Evolutionary conservation across 2,888 invertebrate genomes (phyloP).

Genomic region (Orchesellides sinensis): DNA sequence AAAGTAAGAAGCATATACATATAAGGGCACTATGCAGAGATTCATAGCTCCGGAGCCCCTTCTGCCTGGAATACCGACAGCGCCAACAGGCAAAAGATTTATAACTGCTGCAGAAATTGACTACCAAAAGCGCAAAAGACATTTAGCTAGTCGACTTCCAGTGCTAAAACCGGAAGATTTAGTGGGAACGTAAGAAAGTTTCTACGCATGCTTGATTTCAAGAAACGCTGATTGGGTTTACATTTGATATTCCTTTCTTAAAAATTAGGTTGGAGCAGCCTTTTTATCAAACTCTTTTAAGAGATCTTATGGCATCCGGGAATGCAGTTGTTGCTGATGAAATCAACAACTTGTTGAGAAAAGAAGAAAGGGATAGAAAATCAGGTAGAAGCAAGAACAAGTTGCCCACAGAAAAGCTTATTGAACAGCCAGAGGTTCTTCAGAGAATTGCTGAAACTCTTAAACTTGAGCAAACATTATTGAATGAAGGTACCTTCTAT

Average conservation of each 20-base stretch:
- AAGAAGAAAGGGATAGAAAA: conserved; percentile 67
- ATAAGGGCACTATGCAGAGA: not conserved
- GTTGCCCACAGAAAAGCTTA: conserved; percentile 24
- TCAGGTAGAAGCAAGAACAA: conserved; percentile 27
- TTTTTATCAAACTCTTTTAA: conserved; percentile 50
- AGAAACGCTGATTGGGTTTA: not conserved
- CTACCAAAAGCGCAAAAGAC: conserved; percentile 36
- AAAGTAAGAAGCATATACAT: not conserved
- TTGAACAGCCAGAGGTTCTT: conserved; percentile 46
- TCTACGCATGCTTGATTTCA: not conserved
- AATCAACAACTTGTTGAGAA: conserved; percentile 63
- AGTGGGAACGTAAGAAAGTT: conserved; percentile 2
- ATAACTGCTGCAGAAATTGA: conserved; percentile 60
- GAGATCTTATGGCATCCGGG: conserved; percentile 58
- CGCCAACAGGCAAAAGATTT: conserved; percentile 50
- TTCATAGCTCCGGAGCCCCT: conserved; percentile 24
- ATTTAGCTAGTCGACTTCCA: conserved; percentile 40
- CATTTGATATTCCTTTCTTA: not conserved
- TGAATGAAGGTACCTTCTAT: conserved; percentile 38
- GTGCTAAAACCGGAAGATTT: conserved; percentile 47
- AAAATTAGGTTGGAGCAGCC: conserved; percentile 50
- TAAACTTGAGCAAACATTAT: conserved; percentile 50
- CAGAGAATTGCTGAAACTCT: conserved; percentile 44
- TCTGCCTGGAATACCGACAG: conserved; percentile 58
- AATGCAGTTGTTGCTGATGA: conserved; percentile 65